These are phyloP conservation scores for Lithobates sylvaticus DNA, from an alignment of 2,797 vertebrate genomes.

Conservation along the genomic window DNA sequence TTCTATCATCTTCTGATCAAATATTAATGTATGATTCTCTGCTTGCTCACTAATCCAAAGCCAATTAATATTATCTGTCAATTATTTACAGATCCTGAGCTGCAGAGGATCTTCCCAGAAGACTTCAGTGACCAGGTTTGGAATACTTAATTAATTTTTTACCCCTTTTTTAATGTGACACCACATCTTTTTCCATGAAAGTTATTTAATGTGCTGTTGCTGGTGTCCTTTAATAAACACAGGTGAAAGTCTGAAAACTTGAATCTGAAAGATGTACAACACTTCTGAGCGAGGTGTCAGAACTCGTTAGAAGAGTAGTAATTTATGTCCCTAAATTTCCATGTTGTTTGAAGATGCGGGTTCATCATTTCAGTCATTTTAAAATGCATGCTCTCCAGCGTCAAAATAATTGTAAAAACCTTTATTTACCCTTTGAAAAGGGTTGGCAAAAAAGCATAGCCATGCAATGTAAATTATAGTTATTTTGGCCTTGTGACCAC, in stretches of 20 bases:
- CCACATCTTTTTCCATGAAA: slow-evolving; percentile 78
- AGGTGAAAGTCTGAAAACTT: slow-evolving; percentile 80
- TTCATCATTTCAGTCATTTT: too few relatives aligned
- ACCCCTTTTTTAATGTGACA: slow-evolving; percentile 76
- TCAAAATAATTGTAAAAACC: too few relatives aligned
- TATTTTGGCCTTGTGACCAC: too few relatives aligned
- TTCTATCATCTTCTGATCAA: slow-evolving; percentile 99
- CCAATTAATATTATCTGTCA: slow-evolving; percentile 99
- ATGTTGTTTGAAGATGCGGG: neutral
- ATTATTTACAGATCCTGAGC: slow-evolving; percentile 99
- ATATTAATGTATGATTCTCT: slow-evolving; percentile 99
- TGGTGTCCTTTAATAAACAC: slow-evolving; percentile 77
- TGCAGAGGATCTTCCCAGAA: slow-evolving; percentile 95
- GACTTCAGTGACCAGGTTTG: slow-evolving; percentile 98
- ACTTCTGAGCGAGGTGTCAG: slow-evolving; percentile 32
- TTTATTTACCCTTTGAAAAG: too few relatives aligned
- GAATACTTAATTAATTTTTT: slow-evolving; percentile 95
- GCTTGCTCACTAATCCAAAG: slow-evolving; percentile 99
- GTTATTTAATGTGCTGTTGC: slow-evolving; percentile 82
- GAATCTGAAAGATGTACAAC: slow-evolving; percentile 67
- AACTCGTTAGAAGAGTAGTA: neutral
- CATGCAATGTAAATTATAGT: too few relatives aligned
- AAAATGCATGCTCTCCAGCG: too few relatives aligned
- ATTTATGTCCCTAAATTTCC: slow-evolving; percentile 5
- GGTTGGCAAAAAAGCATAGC: too few relatives aligned